A percentile compares a stretch with the other conserved stretches of the same genome.
These are phyloP conservation scores for Zingel zingel DNA, from an alignment of 2,113 vertebrate species.

Conservation along the genomic window DNA sequence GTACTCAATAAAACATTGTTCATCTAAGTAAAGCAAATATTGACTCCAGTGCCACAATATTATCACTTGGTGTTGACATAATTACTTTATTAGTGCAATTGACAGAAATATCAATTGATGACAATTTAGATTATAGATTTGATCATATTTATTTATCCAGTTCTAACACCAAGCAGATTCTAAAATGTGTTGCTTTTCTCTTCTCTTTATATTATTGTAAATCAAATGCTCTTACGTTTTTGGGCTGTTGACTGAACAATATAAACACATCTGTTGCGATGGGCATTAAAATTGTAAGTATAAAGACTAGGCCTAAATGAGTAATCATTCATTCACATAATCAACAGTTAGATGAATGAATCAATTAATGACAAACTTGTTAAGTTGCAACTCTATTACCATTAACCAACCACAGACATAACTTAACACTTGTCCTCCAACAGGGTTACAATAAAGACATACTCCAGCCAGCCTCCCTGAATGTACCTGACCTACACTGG, in stretches of 20 bases:
- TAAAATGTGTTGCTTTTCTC: constrained; percentile 6
- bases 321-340: not conserved
- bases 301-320: not conserved
- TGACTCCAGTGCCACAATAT: not conserved
- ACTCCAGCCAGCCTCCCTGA: not conserved
- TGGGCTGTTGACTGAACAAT: not conserved
- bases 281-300: not conserved
- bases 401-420: not conserved
- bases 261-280: not conserved
- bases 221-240: not conserved
- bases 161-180: constrained; percentile 9
- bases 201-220: not conserved
- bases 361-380: not conserved
- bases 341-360: not conserved
- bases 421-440: not conserved
- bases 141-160: not conserved
- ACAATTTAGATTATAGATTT: not conserved
- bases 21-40: constrained; percentile 24
- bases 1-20: constrained; percentile 47
- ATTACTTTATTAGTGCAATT: constrained; percentile 10
- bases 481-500: constrained; percentile 51
- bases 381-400: not conserved
- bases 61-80: constrained; percentile 4
- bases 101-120: not conserved
- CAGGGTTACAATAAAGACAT: not conserved